Evolutionary conservation across 2,888 invertebrate genomes (phyloP), one percentile per base, ranked within the genome.

Genomic region (Archips xylosteana): DNA sequence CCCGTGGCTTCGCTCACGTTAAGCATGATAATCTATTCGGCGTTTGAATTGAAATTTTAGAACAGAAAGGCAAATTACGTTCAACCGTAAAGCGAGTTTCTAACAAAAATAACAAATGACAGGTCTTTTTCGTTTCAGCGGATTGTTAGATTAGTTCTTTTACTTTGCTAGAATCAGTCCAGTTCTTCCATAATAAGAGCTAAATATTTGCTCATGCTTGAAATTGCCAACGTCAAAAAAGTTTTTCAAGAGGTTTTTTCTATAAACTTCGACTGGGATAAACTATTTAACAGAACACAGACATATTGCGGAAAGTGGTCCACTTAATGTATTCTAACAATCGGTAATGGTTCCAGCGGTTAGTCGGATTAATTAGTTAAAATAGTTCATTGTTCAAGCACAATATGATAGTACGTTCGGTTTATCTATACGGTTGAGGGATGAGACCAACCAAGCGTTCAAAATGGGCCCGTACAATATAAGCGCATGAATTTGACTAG

Each of bases 401-500:
- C 2, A 62, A 23, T 23, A 13, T 23, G 57, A 32, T 12, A 12
- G 32, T 32, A 32, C 10, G 23, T 57, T 57, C 32, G 2, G 57
- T 32, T 10, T 23, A 57, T 57, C 32, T 32, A 3, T 12, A 57
- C 13, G 15, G 12, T 57, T 32, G 32, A 57, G 57, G 57, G 57
- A 12, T 32, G 10, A 57, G 32, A 32, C 32, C 12, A 57, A 32
- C 57, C 57, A 57, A 32, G 57, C 57, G 57, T 32, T 32, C 23
- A 32, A 32, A 34, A 13, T 49, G 4, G 32, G 12, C 49, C 32
- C 49, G 68, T 67, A 49, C 39, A 71, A 45, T 47, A 63, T 64
- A n/a, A 68, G 70, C 66, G 57, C 49, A 36, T 45, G 23, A 23
- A 34, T 36, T 66, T 63, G 65, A 67, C 54, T 64, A 76, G 75